phyloP scores from a whole-genome alignment of 1,140 invertebrate genomes.

The Chironomus striatipennis region DNA sequence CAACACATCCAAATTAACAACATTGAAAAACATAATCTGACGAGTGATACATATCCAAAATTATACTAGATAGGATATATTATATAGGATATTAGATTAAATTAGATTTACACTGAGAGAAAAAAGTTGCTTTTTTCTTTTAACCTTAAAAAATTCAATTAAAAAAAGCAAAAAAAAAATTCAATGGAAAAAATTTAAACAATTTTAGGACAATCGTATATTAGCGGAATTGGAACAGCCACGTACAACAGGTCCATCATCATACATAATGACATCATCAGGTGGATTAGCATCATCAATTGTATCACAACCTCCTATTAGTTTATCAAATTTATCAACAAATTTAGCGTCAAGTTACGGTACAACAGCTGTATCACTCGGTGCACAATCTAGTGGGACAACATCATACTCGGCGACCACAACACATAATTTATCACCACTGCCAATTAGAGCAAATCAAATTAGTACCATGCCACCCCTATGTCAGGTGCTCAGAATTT shows the following conservation, averaged over 20 bases:
- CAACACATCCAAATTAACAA: too few species aligned
- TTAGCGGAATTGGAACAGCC: slow-evolving; percentile 82
- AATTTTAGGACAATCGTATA: slow-evolving; percentile 57
- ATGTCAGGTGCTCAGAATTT: slow-evolving; percentile 26
- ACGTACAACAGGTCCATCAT: slow-evolving; percentile 44
- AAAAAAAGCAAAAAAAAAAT: not conserved
- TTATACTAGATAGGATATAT: not conserved
- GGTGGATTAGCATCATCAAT: slow-evolving; percentile 41
- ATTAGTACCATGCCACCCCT: slow-evolving; percentile 26
- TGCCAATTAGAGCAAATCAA: slow-evolving; percentile 23
- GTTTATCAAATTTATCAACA: slow-evolving; percentile 19
- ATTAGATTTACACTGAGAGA: not conserved
- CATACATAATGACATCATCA: slow-evolving; percentile 38
- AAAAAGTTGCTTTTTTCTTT: slow-evolving; percentile 17
- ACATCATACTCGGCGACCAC: slow-evolving; percentile 18
- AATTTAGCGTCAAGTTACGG: slow-evolving; percentile 5
- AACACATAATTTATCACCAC: slow-evolving; percentile 24
- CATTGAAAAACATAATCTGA: too few species aligned
- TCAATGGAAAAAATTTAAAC: not conserved
- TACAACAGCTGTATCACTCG: slow-evolving; percentile 28
- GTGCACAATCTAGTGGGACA: slow-evolving; percentile 27
- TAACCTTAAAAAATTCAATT: not conserved
- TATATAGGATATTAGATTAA: not conserved
- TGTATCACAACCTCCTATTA: not conserved
- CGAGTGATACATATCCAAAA: too few species aligned